Evolutionary conservation across 1,140 invertebrate genomes (phyloP), one percentile per base, ranked within the genome.

Genomic region (silkworm (Bombyx mori)): DNA sequence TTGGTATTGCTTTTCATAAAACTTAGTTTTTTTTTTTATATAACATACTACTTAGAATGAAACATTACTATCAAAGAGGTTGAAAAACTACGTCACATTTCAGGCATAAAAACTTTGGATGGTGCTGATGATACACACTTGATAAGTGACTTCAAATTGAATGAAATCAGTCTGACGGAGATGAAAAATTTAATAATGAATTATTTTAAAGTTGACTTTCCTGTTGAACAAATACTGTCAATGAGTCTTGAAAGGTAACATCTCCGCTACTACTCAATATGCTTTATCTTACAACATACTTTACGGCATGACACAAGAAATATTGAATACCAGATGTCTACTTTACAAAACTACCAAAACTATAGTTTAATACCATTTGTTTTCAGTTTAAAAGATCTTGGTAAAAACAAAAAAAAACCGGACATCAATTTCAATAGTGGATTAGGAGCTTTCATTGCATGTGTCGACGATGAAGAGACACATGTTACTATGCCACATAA

Each of bases 331-430:
- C 26, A 5, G 4, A 35, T 35, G 4, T 35, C 26, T 18, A 18
- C 12, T 2, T 35, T 5, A 35, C 26, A 5, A 35, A 5, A 35
- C 26, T 35, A 35, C 26, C 26, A 35, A 35, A 35, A 35, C 0
- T 35, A 35, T 35, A 35, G 26, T 35, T 35, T 35, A 35, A 35
- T 35, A 5, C 26, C 26, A 35, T 35, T 35, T 35, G 4, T 35
- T 58, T 60, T n/a, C 44, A 62, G 60, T 8, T 35, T 62, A 1
- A 49, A 43, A 42, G 52, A 42, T 26, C 49, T 58, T 50, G 47
- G 46, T 44, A 58, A 26, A 18, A 12, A 50, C n/a, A 22, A 47
- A 26, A 26, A 8, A 55, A 47, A 18, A 10, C 12, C 42, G 42
- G 35, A 26, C 18, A 35, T 7, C 26, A 54, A 52, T 10, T 43